These are phyloP conservation scores for Platycercus adscitus DNA, from an alignment of 2,113 vertebrate genomes.

Conservation along the genomic window DNA sequence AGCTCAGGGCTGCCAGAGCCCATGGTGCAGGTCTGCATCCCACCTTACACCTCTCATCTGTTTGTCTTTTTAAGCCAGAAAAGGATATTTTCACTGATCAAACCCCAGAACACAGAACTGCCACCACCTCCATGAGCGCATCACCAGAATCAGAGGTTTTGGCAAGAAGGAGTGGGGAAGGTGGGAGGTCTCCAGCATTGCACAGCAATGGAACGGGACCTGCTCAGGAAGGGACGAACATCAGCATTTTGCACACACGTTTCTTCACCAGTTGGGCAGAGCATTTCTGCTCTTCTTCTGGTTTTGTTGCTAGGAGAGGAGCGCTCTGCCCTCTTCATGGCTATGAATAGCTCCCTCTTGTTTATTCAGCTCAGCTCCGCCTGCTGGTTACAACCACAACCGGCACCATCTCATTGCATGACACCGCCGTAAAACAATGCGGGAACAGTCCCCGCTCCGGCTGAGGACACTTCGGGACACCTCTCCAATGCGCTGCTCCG, in stretches of 20 bases:
- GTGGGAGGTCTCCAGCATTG: background rate
- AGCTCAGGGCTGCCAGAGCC: fast-evolving
- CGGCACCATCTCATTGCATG: conserved; percentile 48
- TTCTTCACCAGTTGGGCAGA: conserved; percentile 52
- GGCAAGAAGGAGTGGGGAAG: background rate
- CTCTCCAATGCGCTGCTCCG: background rate
- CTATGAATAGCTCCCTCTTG: conserved; percentile 67
- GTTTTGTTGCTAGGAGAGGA: conserved; percentile 74
- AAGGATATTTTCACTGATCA: background rate
- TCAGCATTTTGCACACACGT: background rate
- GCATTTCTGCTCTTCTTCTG: conserved; percentile 49
- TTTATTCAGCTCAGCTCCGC: conserved; percentile 67
- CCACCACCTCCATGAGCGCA: fast-evolving
- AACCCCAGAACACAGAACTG: background rate
- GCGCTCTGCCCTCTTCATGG: conserved; percentile 58
- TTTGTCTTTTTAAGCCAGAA: background rate
- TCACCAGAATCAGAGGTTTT: background rate
- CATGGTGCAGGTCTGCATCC: fast-evolving
- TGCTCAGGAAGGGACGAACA: background rate
- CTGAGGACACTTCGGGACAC: background rate
- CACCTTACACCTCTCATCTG: background rate
- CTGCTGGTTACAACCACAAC: conserved; percentile 69
- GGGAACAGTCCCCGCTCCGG: background rate
- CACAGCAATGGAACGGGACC: background rate
- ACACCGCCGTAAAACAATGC: conserved; percentile 48